Evolutionary conservation across 2,888 invertebrate species (phyloP).

Genomic region (Luffia ferchaultella): DNA sequence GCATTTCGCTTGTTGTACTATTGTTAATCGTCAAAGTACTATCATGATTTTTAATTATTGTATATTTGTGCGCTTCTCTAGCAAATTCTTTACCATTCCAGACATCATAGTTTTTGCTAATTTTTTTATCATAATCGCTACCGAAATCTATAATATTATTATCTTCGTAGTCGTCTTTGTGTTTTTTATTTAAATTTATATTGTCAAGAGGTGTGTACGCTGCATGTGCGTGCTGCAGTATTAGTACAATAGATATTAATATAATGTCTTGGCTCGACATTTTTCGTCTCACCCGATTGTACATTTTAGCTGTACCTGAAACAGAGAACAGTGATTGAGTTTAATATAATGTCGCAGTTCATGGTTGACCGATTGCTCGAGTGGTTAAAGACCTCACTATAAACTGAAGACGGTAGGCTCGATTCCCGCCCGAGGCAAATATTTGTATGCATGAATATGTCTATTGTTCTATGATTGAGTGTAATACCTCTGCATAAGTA

Average conservation of each 20-base stretch:
- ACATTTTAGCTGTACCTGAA: constrained; percentile 45
- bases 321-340: constrained; percentile 26
- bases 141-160: constrained; percentile 54
- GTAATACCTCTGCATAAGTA: too few species aligned
- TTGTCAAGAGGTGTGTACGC: not conserved
- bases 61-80: constrained; percentile 44
- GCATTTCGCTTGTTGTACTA: not conserved
- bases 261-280: constrained; percentile 19
- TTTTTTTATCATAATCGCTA: constrained; percentile 41
- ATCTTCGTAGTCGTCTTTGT: constrained; percentile 36
- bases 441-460: too few species aligned
- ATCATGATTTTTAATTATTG: constrained; percentile 23
- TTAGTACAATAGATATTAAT: not conserved
- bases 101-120: constrained; percentile 35
- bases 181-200: constrained; percentile 12
- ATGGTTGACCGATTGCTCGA: too few species aligned
- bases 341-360: too few species aligned
- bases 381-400: too few species aligned
- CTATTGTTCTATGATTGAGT: too few species aligned
- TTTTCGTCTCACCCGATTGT: constrained; percentile 43
- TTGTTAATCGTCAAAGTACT: not conserved
- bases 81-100: constrained; percentile 33
- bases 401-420: too few species aligned
- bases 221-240: not conserved
- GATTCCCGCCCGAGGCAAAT: too few species aligned